Evolutionary conservation across 2,797 vertebrate species (phyloP), one percentile per base, ranked within the genome.

Genomic region (Mareca strepera): DNA sequence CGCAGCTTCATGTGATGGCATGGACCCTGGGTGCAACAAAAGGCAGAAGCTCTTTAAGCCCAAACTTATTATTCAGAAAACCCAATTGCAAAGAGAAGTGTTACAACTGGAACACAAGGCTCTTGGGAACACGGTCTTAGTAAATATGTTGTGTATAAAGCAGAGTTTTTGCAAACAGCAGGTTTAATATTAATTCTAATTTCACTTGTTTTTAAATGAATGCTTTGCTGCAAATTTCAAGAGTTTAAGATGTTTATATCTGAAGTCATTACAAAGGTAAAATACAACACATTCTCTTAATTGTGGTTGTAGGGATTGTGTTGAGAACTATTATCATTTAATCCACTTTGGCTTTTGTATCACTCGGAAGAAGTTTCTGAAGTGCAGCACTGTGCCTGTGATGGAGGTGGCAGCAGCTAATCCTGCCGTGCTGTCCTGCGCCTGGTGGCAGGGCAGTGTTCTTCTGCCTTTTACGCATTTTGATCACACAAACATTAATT

Each of bases 341-440:
- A 90, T 82, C 67, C 41, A 62, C 75, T 95, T 96, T 74, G 92
- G 44, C 70, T 96, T 94, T 97, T 93, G 52, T 62, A 44, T 93
- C 60, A 59, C 29, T 85, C 43, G 53, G 25, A 22, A 82, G 82
- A 44, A 73, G 10, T 33, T 56, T 56, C 53, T 2, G 1, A 3
- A 11, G 20, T 81, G 39, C 7, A 3, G 68, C 21, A 4, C 31
- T 37, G 9, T 58, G 3, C 11, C 1, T 16, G 3, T 28, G 18
- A 9, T 9, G 29, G 44, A 22, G 31, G 12, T 72, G 62, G n/a
- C 37, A 35, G 17, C 46, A 56, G 46, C 53, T 58, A 17, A 17
- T 28, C 31, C 28, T 50, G 15, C 41, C 14, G 11, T 11, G 22
- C 29, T 75, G 33, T 77, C 35, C 55, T 50, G 4, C 12, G 26